Percentiles rank a stretch among this genome's conserved stretches.
phyloP scores from a whole-genome alignment of 2,888 invertebrate genomes.

The Drosophila mimica region DNA sequence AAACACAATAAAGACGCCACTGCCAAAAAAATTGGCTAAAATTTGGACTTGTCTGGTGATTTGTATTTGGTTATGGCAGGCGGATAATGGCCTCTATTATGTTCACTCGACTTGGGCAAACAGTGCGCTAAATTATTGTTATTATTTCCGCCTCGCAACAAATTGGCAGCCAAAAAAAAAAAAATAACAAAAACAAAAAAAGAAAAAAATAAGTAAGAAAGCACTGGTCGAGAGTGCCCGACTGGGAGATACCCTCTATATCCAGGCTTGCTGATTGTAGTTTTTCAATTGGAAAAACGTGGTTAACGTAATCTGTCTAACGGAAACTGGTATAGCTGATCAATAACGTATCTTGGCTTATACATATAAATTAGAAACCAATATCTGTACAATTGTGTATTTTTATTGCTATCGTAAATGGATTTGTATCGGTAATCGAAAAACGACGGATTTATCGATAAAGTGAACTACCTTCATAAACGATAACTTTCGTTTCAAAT shows the following conservation, averaged over 20 bases:
- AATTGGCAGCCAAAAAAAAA: conserved; percentile 60
- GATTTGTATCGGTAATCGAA: neutral
- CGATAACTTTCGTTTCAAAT: neutral
- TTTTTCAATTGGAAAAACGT: neutral
- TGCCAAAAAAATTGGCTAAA: conserved; percentile 22
- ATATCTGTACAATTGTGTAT: neutral
- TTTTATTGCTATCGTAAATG: neutral
- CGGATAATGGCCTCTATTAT: conserved; percentile 66
- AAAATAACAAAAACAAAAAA: conserved; percentile 19
- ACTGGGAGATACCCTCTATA: neutral
- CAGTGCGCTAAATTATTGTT: conserved; percentile 77
- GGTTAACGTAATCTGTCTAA: neutral
- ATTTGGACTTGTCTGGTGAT: conserved; percentile 28
- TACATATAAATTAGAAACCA: neutral
- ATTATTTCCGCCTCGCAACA: conserved; percentile 69
- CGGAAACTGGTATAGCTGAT: neutral
- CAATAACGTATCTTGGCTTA: neutral
- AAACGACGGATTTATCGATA: neutral
- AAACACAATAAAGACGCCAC: conserved; percentile 39
- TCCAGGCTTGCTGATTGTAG: fast-evolving
- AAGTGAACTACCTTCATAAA: neutral
- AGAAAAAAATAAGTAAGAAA: neutral
- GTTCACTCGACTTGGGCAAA: conserved; percentile 81
- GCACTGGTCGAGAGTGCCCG: neutral
- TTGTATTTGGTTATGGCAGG: conserved; percentile 58